phyloP scores from a whole-genome alignment of 2,113 vertebrate genomes.

The Calidris pugnax region DNA sequence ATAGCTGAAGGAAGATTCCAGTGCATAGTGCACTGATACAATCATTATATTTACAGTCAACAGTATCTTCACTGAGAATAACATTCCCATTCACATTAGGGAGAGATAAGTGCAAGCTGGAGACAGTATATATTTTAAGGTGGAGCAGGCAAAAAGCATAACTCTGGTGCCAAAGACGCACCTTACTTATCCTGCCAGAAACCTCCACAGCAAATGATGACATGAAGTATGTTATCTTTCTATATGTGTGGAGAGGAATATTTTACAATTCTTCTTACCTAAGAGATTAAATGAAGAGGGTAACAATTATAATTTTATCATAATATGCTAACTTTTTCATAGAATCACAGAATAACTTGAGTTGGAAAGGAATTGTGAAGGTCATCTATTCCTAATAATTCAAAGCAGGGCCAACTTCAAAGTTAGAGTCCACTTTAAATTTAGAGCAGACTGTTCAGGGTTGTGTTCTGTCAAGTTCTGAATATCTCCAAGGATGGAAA shows the following conservation, averaged over 20 bases:
- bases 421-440: neutral
- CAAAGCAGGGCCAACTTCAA: neutral
- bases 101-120: neutral
- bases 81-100: neutral
- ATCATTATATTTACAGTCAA: neutral
- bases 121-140: neutral
- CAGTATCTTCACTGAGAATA: neutral
- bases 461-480: neutral
- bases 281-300: neutral
- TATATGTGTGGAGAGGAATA: neutral
- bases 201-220: neutral
- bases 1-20: neutral
- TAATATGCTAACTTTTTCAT: neutral
- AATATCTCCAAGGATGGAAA: neutral
- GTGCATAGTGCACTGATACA: neutral
- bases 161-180: neutral
- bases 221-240: neutral
- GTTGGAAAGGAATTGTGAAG: neutral
- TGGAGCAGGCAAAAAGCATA: neutral
- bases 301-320: fast-evolving
- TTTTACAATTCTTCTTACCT: neutral
- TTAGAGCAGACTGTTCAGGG: neutral
- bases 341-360: neutral
- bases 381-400: neutral
- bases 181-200: neutral